A percentile compares a stretch with the other conserved stretches of the same genome.
These are phyloP conservation scores for Oscheius sp. DNA, from an alignment of 1,140 invertebrate genomes.

Conservation along the genomic window DNA sequence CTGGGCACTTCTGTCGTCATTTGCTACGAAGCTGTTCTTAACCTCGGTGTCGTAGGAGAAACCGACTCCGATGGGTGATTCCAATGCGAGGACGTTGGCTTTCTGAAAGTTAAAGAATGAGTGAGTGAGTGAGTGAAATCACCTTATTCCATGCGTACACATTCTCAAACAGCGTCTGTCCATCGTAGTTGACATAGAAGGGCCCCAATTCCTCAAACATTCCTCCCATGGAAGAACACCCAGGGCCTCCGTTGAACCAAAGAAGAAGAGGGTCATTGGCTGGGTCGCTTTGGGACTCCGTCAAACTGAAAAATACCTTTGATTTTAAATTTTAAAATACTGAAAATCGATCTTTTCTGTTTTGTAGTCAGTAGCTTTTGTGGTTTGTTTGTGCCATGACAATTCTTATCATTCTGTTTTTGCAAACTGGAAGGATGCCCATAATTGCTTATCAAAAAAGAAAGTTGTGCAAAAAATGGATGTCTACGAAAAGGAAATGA, in stretches of 20 bases:
- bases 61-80: constrained; percentile 49
- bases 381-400: not conserved
- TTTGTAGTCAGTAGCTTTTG: not conserved
- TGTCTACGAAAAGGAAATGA: too few species aligned
- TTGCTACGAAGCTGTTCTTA: not conserved
- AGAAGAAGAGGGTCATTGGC: constrained; percentile 41
- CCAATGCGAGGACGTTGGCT: constrained; percentile 46
- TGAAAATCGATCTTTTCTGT: not conserved
- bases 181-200: constrained; percentile 60
- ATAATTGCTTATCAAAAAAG: not conserved
- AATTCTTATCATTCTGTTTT: not conserved
- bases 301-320: constrained; percentile 25
- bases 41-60: constrained; percentile 42
- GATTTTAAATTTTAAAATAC: not conserved
- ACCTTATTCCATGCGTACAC: constrained; percentile 64
- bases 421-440: not conserved
- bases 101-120: constrained; percentile 10
- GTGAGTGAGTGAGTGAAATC: constrained; percentile 11
- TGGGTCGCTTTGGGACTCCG: constrained; percentile 29
- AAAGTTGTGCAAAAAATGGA: not conserved
- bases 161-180: constrained; percentile 62
- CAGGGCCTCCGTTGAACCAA: constrained; percentile 67
- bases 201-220: constrained; percentile 66
- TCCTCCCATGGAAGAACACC: constrained; percentile 64
- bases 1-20: constrained; percentile 30